Percentiles rank a stretch among this genome's conserved stretches.
These are phyloP conservation scores for Phaethornis superciliosus DNA, from an alignment of 2,113 vertebrate genomes.

Conservation along the genomic window DNA sequence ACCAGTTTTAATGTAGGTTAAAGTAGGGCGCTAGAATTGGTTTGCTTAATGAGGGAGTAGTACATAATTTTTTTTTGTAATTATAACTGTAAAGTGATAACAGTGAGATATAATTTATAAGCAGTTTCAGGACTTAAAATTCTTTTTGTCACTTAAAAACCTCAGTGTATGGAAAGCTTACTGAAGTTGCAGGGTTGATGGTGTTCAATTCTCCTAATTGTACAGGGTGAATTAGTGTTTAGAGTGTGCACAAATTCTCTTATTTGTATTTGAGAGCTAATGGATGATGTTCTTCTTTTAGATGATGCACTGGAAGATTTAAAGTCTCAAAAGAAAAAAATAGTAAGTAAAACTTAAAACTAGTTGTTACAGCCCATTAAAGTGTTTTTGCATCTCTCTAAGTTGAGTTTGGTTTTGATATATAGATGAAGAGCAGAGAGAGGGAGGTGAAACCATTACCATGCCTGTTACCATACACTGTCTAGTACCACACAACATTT, in stretches of 20 bases:
- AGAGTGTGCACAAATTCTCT: neutral
- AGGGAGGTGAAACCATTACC: neutral
- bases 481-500: neutral
- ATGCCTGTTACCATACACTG: neutral
- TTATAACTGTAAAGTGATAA: slow-evolving; percentile 17
- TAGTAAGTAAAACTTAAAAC: slow-evolving; percentile 83
- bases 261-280: slow-evolving; percentile 44
- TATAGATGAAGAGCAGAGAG: neutral
- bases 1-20: slow-evolving; percentile 47
- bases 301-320: slow-evolving; percentile 94
- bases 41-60: slow-evolving; percentile 40
- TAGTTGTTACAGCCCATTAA: neutral
- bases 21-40: slow-evolving; percentile 15
- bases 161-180: neutral
- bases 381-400: neutral
- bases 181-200: neutral
- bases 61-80: slow-evolving; percentile 43
- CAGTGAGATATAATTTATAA: neutral
- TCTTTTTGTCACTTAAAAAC: neutral
- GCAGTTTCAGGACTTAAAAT: neutral
- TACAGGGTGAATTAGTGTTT: rapidly evolving
- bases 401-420: neutral
- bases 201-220: neutral
- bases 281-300: slow-evolving; percentile 66
- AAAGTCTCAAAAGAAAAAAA: slow-evolving; percentile 93